Evolutionary conservation across 2,113 vertebrate genomes (phyloP), one percentile per base, ranked within the genome.

Genomic region (Ictidomys tridecemlineatus): DNA sequence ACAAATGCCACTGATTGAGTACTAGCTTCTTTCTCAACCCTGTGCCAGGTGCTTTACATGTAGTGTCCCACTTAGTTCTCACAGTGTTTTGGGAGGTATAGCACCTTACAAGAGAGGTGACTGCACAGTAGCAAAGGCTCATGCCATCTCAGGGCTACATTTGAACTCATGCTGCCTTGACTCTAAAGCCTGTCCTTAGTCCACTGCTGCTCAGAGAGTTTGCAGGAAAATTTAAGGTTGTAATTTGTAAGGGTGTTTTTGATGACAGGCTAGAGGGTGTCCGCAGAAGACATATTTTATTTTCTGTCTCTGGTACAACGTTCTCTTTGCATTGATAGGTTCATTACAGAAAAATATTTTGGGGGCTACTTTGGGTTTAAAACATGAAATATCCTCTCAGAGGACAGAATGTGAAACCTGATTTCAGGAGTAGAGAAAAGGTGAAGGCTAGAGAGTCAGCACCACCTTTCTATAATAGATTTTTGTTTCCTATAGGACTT

Each of bases 281-380:
- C 8, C 73, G 26, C 17, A 56, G 37, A 85, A 69, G n/a, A 28
- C 37, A 22, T 53, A 69, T 42, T 78, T 82, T 24, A 63, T 91
- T 94, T 76, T 63, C 48, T 78, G 45, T 30, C 4, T 37, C 39
- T 51, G 20, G 16, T 56, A 16, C 30, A 84, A 79, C 65, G 91
- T 85, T 65, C 4, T 67, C 7, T 72, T 87, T 91, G 4, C 18
- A 20, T 56, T 42, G 82, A 42, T 70, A 20, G 11, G 8, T 34
- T 78, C 26, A 26, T 56, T 13, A 58, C 51, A 69, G 67, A 86
- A 85, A 74, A 89, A 83, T 89, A 8, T 72, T 89, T 77, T n/a
- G 20, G 53, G n/a, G 10, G 32, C 78, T 63, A 30, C 1, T 74
- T 93, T 48, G 51, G 10, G 92, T 96, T 96, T 63, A 93, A 69